Evolutionary conservation across 2,797 vertebrate genomes (phyloP), one percentile per base, ranked within the genome.

Genomic region (Sarcophilus harrisii): DNA sequence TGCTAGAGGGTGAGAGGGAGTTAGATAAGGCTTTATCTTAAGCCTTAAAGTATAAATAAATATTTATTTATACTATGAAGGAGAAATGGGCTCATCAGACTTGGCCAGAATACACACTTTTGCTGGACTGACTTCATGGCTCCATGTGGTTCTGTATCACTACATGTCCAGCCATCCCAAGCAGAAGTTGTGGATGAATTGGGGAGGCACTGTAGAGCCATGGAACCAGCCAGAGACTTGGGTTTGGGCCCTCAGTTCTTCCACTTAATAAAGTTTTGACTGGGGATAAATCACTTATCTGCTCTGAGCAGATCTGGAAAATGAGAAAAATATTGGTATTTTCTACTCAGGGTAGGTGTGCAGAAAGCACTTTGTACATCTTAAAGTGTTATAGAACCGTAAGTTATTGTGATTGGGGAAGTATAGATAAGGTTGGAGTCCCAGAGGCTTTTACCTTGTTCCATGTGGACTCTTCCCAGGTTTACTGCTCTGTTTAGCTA

Each of bases 11-110:
- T 3, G 16, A 89, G 73, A 38, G n/a, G 49, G 18, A 32, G 0
- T 0, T 2, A 0, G 28, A 38, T 1, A 9, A 11, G 29, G 29
- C 57, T n/a, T n/a, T n/a, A n/a, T n/a, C n/a, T n/a, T n/a, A n/a
- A n/a, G n/a, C n/a, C n/a, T n/a, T n/a, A n/a, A n/a, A n/a, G n/a
- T n/a, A n/a, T n/a, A n/a, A n/a, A n/a, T n/a, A n/a, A n/a, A n/a
- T 4, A 0, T n/a, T 73, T 29, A 60, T 28, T 13, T 30, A 28
- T 29, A 66, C 1, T 66, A n/a, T 9, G n/a, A 24, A 66, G n/a
- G 66, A 18, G n/a, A 81, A 81, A 81, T 38, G n/a, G n/a, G 18
- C 18, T 9, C 66, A 81, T n/a, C 66, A 81, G 66, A 24, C 9
- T 62, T 93, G n/a, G 18, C n/a, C 59, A 55, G n/a, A 45, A 9